These are phyloP conservation scores for Xenopus laevis DNA, from an alignment of 2,113 vertebrate genomes.

Conservation along the genomic window DNA sequence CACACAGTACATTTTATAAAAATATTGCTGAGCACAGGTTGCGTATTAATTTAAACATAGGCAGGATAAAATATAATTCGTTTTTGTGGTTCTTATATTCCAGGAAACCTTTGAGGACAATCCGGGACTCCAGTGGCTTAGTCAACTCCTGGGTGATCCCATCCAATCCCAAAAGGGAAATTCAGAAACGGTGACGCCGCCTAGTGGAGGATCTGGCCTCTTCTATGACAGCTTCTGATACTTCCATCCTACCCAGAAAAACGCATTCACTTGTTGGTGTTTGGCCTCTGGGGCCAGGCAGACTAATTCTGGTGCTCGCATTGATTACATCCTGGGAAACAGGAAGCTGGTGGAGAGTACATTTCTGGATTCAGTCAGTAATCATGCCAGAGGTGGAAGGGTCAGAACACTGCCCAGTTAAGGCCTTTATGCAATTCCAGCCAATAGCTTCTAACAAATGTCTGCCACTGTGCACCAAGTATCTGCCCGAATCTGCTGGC, in stretches of 20 bases:
- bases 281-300: slow-evolving; percentile 73
- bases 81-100: neutral
- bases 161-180: neutral
- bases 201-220: slow-evolving; percentile 45
- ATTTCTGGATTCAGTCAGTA: slow-evolving; percentile 67
- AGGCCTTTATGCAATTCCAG: slow-evolving; percentile 64
- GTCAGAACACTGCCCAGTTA: slow-evolving; percentile 86
- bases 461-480: slow-evolving; percentile 69
- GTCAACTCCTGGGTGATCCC: slow-evolving; percentile 56
- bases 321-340: slow-evolving; percentile 82
- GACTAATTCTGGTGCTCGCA: slow-evolving; percentile 83
- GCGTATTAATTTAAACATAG: no score
- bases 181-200: neutral
- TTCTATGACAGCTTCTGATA: slow-evolving; percentile 79
- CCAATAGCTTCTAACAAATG: slow-evolving; percentile 62
- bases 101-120: slow-evolving; percentile 75
- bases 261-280: slow-evolving; percentile 85
- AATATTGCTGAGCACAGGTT: no score
- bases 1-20: no score
- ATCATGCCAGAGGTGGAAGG: slow-evolving; percentile 81
- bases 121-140: slow-evolving; percentile 77
- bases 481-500: slow-evolving; percentile 81
- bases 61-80: no score
- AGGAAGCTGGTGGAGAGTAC: slow-evolving; percentile 56
- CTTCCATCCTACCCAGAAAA: slow-evolving; percentile 73